phyloP scores from a whole-genome alignment of 2,113 vertebrate species.

The Excalfactoria chinensis region DNA sequence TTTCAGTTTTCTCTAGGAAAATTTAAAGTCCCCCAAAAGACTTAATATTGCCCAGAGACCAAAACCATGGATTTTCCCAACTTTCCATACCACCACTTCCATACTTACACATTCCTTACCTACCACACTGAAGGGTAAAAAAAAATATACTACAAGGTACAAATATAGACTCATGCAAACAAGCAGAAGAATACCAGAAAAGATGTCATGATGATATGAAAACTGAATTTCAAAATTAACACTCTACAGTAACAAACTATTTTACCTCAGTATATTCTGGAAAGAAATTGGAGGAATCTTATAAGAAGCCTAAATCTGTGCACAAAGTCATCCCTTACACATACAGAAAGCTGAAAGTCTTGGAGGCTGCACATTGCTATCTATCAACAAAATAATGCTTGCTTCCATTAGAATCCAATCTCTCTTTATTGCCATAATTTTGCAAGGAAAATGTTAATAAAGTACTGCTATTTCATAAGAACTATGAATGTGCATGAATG shows the following conservation, averaged over 20 bases:
- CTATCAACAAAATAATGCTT: not conserved
- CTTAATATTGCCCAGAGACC: not conserved
- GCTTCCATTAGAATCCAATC: not conserved
- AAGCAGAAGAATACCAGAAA: not conserved
- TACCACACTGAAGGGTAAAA: not conserved
- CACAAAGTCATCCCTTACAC: not conserved
- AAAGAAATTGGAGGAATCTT: not conserved
- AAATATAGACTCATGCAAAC: not conserved
- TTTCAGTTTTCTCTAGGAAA: not conserved
- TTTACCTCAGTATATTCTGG: not conserved
- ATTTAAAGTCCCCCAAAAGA: not conserved
- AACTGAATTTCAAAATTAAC: not conserved
- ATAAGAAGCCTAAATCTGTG: not conserved
- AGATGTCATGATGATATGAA: not conserved
- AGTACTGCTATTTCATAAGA: not conserved
- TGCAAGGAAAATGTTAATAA: not conserved
- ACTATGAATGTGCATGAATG: fast-evolving
- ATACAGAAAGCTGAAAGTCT: not conserved
- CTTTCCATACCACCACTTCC: not conserved
- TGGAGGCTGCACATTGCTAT: not conserved
- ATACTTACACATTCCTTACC: not conserved
- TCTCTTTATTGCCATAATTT: not conserved
- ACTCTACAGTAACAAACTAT: not conserved
- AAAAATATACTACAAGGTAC: not conserved
- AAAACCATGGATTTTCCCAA: not conserved